A percentile compares a stretch with the other conserved stretches of the same genome.
Evolutionary conservation across 2,797 vertebrate genomes (phyloP).

Genomic region (Manis crassicaudata): DNA sequence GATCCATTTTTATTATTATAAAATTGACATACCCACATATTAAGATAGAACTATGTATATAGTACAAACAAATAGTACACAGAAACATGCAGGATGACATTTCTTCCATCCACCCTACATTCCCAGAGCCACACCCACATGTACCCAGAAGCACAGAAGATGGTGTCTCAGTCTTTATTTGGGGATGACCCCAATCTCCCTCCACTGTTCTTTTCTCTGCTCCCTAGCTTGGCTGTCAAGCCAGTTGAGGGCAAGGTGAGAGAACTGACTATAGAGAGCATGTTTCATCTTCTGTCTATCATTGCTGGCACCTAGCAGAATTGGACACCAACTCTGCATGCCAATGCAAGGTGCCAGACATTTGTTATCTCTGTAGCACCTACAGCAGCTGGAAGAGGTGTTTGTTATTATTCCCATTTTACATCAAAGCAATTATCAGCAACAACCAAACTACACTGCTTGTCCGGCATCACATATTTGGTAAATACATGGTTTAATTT

Average conservation of each 20-base stretch:
- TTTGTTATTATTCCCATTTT: neutral
- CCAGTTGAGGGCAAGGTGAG: neutral
- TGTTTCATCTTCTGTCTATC: neutral
- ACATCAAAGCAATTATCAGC: neutral
- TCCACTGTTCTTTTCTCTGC: neutral
- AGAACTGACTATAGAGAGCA: neutral
- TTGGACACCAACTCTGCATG: neutral
- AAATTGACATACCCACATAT: neutral
- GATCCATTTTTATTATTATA: neutral
- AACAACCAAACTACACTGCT: neutral
- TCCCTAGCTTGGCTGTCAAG: neutral
- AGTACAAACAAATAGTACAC: neutral
- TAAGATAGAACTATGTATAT: neutral
- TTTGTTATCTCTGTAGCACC: accelerated
- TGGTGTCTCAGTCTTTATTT: neutral
- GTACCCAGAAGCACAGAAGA: neutral
- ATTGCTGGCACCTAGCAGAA: neutral
- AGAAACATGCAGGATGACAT: neutral
- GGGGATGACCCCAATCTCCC: too few relatives aligned
- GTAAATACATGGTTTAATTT: neutral
- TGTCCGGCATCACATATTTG: neutral
- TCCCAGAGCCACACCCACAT: neutral
- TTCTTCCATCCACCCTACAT: neutral
- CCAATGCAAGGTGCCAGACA: accelerated
- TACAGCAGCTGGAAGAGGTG: accelerated